Evolutionary conservation across 1,140 invertebrate genomes (phyloP).

Genomic region (Delia radicum): DNA sequence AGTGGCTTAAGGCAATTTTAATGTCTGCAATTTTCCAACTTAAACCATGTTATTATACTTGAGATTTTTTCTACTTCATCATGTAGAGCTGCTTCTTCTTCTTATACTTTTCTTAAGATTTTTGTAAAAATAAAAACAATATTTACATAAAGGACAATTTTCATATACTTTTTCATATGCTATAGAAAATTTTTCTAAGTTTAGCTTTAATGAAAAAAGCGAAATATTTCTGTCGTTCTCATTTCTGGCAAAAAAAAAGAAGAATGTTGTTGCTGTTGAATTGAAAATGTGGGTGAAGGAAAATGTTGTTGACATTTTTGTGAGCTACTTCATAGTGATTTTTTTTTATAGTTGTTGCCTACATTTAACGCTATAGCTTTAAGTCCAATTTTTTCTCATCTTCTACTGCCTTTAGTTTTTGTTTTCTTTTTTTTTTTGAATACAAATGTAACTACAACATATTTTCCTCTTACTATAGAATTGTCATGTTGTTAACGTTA

Average conservation of each 20-base stretch:
- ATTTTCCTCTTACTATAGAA: neutral
- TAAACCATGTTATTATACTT: neutral
- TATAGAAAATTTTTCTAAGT: neutral
- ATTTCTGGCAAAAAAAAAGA: neutral
- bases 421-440: no score
- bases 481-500: neutral
- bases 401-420: no score
- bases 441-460: neutral
- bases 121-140: no score
- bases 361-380: neutral
- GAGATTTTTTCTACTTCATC: neutral
- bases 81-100: neutral
- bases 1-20: constrained; percentile 26
- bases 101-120: no score
- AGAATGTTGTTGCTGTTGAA: no score
- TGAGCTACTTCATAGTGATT: neutral
- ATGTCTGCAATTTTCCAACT: constrained; percentile 24
- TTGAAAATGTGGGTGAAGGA: constrained; percentile 3
- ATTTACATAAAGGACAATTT: neutral
- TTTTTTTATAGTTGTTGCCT: no score
- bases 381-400: neutral
- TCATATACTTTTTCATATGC: neutral
- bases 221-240: neutral
- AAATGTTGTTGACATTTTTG: constrained; percentile 1
- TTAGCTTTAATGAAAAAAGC: neutral